phyloP scores from a whole-genome alignment of 2,888 invertebrate genomes.

The Tenodera sinensis region DNA sequence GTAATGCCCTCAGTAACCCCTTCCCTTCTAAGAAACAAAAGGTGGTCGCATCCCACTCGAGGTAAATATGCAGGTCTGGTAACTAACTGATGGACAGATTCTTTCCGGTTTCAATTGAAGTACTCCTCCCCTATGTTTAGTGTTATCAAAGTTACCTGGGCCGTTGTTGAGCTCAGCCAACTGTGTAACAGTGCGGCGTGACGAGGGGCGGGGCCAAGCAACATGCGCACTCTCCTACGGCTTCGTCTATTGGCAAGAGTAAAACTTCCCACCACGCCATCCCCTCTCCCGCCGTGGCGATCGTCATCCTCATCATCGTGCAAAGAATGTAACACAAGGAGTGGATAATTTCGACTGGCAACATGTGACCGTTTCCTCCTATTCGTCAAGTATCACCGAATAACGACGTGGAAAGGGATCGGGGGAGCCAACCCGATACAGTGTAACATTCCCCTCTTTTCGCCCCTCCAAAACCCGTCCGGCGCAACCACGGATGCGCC shows the following conservation, averaged over 20 bases:
- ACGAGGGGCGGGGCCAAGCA: background rate
- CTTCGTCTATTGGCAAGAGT: slow-evolving; percentile 4
- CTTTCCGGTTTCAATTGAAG: background rate
- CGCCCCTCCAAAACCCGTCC: background rate
- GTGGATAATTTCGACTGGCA: background rate
- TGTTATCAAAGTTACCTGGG: background rate
- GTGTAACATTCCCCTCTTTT: background rate
- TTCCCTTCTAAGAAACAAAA: background rate
- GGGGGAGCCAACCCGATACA: background rate
- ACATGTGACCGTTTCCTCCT: background rate
- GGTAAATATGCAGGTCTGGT: background rate
- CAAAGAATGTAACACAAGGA: background rate
- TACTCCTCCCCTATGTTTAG: background rate
- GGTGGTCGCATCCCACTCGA: background rate
- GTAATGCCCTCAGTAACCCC: background rate
- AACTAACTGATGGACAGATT: too few relatives aligned
- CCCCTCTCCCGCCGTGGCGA: background rate
- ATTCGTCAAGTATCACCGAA: background rate
- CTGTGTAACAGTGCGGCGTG: background rate
- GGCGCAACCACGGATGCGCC: background rate
- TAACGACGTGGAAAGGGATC: background rate
- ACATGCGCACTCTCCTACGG: background rate
- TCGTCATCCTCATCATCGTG: background rate
- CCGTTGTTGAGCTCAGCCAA: background rate
- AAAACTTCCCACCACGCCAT: slow-evolving; percentile 1